Percentiles rank a stretch among this genome's conserved stretches.
Conservation (phyloP, 1,140 invertebrate genomes). For the Drosophila ironensis region DNA sequence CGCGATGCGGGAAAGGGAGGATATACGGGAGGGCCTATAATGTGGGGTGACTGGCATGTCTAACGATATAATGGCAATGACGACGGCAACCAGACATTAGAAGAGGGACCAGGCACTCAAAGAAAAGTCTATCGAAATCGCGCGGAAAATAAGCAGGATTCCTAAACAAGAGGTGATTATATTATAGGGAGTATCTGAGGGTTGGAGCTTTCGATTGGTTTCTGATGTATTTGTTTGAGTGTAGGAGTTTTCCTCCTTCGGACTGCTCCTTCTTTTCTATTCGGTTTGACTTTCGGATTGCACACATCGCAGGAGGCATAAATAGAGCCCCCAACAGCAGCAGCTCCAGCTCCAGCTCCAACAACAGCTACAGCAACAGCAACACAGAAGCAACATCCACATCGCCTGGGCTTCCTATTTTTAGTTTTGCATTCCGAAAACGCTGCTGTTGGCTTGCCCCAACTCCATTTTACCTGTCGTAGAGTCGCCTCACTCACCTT, state of each 20-base stretch:
- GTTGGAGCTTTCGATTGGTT: not conserved
- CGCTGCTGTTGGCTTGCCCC: constrained; percentile 12
- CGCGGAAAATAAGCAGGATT: too few species aligned
- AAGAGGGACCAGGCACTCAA: constrained; percentile 22
- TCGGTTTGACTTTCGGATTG: constrained; percentile 37
- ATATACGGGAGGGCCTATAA: constrained; percentile 1
- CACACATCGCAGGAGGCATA: constrained; percentile 58
- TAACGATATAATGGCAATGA: constrained; percentile 78
- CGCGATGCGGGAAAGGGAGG: not conserved
- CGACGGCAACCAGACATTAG: constrained; percentile 68
- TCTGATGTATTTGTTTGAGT: not conserved
- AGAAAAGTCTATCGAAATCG: not conserved
- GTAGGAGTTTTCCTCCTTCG: constrained; percentile 14
- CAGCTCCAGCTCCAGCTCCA: constrained; percentile 1
- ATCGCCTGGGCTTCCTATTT: constrained; percentile 42
- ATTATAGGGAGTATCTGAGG: too few species aligned
- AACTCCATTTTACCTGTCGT: not conserved
- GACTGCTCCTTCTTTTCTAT: constrained; percentile 22
- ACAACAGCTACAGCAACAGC: constrained; percentile 8
- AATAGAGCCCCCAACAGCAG: constrained; percentile 48
- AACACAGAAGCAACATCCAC: constrained; percentile 35
- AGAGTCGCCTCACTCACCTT: not conserved
- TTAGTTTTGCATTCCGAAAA: constrained; percentile 57
- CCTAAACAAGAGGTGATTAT: too few species aligned
- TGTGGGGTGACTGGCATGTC: constrained; percentile 55